Base-by-base conservation (phyloP, 2,113 vertebrate genomes). In the Trichomycterus rosablanca region DNA sequence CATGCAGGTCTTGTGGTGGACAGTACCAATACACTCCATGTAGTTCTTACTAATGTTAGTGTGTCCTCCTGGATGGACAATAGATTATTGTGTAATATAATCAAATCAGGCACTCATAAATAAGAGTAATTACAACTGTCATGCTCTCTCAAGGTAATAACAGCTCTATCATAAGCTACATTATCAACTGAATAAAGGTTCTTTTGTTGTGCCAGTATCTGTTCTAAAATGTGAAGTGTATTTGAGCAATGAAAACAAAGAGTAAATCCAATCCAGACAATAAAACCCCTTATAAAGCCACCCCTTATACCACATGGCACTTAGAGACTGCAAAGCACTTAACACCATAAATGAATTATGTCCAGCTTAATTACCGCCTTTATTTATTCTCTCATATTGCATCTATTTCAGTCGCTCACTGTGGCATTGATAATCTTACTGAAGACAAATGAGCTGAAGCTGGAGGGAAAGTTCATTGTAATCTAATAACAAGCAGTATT, bases 321-420 rank as follows among this genome's bases (percentile, higher is more conserved):
- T 63, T 67, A 30, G 20, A 44, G 30, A 54, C 62, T 32, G 59
- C 66, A 72, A 74, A 67, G 14, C 63, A 72, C 65, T 66, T 72
- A 65, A 63, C 42, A 19, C 48, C 24, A 15, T 34, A 39, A 59
- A 62, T 58, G 72, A 42, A 76, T 78, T 63, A 74, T 26, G 37
- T 48, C 40, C 5, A 30, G 59, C 45, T 70, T 66, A 26, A 78
- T 78, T 63, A 74, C 18, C 8, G 35, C 42, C n/a, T 4, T 22
- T 59, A 40, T 65, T 73, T 59, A 53, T 63, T 57, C 60, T 62
- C 63, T 54, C 26, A 12, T 12, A 35, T 35, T 35, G 34, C 11
- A 28, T 18, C 26, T 30, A 24, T 61, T 65, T 58, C 42, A 55
- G 35, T 68, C 51, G 67, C 35, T 52, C 52, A 46, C 24, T 35